Evolutionary conservation across 2,797 vertebrate species (phyloP), one percentile per base, ranked within the genome.

Genomic region (Lepus townsendii): DNA sequence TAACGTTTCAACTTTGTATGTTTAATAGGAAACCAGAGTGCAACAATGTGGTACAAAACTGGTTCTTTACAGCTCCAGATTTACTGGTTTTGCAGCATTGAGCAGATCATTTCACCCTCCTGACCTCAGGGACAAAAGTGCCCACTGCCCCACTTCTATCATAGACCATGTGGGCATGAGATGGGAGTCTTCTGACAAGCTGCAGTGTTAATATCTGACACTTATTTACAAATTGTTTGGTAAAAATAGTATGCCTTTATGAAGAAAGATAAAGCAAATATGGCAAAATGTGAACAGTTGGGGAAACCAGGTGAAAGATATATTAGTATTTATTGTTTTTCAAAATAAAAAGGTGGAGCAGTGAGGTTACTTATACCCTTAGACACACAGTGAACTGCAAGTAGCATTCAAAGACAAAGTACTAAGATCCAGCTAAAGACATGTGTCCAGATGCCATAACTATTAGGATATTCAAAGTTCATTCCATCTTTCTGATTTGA

Each of bases 401-500:
- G 11, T 24, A 68, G 26, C 27, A 1, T 30, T 12, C 87, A 88
- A 77, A 11, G 83, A 50, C 22, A 77, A 83, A 83, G 22, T 22
- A 26, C 76, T 63, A 5, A 38, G 47, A 32, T n/a, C 50, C 75
- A 4, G 62, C 60, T 80, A 62, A 75, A 92, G 72, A 71, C 60
- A 60, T 38, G 60, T 68, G 14, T 60, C 69, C 62, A 65, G 71
- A 57, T 32, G 26, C 68, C n/a, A n/a, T n/a, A 35, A 35, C 68
- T 79, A 32, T 85, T 30, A 66, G 32, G 38, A 77, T 63, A 88
- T 32, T 88, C 66, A 50, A 30, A 88, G 24, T 32, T 86, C 27
- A 84, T 88, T 79, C 57, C 54, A 68, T 57, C 83, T 62, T 79
- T n/a, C 63, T 76, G 60, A 83, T 47, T 87, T 38, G 60, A 32